phyloP scores from a whole-genome alignment of 2,888 invertebrate genomes.

The Drosophila paramelanica region DNA sequence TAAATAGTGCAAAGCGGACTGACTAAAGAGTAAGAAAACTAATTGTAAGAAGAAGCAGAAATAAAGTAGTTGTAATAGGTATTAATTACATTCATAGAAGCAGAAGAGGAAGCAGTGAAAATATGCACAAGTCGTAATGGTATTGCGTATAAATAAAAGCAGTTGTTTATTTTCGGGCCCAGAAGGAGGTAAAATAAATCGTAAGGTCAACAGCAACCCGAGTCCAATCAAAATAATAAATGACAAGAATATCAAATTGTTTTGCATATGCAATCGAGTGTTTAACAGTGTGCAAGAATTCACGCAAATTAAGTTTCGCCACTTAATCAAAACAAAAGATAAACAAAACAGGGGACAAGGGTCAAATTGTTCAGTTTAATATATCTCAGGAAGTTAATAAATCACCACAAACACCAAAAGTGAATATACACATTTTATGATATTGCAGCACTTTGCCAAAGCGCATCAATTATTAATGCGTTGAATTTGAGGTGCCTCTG shows the following conservation, averaged over 20 bases:
- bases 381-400: background rate
- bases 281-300: background rate
- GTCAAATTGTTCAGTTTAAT: background rate
- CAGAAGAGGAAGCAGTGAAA: no score
- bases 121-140: no score
- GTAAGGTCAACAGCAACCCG: background rate
- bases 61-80: no score
- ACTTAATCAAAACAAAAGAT: slow-evolving; percentile 14
- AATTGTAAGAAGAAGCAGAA: no score
- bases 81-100: no score
- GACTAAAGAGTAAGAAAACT: no score
- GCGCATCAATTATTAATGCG: slow-evolving; percentile 34
- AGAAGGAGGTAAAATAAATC: background rate
- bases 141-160: no score
- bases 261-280: background rate
- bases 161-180: no score
- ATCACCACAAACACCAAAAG: slow-evolving; percentile 1
- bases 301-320: background rate
- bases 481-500: background rate
- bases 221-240: background rate
- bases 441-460: slow-evolving; percentile 18
- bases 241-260: background rate
- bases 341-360: slow-evolving; percentile 5
- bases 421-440: slow-evolving; percentile 41
- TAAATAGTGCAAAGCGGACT: no score